Evolutionary conservation across 2,888 invertebrate genomes (phyloP).

Genomic region (Incurvaria masculella): DNA sequence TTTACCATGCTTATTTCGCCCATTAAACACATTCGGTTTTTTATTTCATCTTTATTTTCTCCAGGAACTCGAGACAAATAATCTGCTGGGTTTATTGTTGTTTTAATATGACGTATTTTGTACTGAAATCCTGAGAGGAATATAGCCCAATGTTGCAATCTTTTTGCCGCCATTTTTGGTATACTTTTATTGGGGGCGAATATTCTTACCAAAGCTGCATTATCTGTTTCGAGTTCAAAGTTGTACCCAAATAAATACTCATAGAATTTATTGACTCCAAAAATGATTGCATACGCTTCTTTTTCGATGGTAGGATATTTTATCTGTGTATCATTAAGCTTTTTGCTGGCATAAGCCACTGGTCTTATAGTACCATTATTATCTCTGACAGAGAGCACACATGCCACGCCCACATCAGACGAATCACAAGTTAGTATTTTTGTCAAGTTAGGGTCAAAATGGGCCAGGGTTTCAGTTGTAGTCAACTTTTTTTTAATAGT

Average conservation of each 20-base stretch:
- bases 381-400: conserved; percentile 9
- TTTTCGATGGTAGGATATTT: conserved; percentile 16
- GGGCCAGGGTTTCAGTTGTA: not conserved
- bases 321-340: conserved; percentile 11
- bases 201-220: conserved; percentile 19
- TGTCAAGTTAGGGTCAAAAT: not conserved
- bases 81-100: conserved; percentile 15
- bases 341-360: conserved; percentile 16
- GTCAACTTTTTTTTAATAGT: not conserved
- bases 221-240: conserved; percentile 20
- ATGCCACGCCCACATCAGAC: conserved; percentile 6
- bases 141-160: conserved; percentile 18
- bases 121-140: conserved; percentile 16
- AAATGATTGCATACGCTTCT: conserved; percentile 18
- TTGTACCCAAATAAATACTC: conserved; percentile 16
- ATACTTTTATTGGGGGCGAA: conserved; percentile 22
- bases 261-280: conserved; percentile 19
- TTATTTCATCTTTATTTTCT: too few species aligned
- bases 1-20: conserved; percentile 2
- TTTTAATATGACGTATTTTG: conserved; percentile 13
- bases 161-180: conserved; percentile 23
- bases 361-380: conserved; percentile 8
- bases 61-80: conserved; percentile 8
- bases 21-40: not conserved
- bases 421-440: conserved; percentile 12